These are phyloP conservation scores for Thereva nobilitata DNA, from an alignment of 2,888 invertebrate genomes.

Conservation along the genomic window DNA sequence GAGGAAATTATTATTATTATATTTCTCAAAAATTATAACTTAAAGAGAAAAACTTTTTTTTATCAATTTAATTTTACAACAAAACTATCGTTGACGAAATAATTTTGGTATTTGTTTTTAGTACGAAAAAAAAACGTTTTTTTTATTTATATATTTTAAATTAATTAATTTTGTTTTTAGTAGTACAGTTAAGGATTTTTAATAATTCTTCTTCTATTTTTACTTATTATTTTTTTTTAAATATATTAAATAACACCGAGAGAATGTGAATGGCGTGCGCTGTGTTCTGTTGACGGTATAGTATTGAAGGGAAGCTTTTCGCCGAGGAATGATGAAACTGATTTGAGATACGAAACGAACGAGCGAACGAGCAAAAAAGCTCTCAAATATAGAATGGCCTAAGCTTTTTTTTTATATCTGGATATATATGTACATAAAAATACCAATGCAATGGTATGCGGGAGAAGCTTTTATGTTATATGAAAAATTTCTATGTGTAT, in stretches of 20 bases:
- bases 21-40: no score
- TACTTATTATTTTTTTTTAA: constrained; percentile 9
- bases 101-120: background rate
- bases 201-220: constrained; percentile 16
- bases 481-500: no score
- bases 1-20: no score
- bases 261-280: constrained; percentile 47
- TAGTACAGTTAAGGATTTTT: constrained; percentile 9
- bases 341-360: background rate
- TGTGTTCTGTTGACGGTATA: constrained; percentile 47
- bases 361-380: background rate
- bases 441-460: no score
- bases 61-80: no score
- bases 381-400: no score
- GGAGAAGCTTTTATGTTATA: no score
- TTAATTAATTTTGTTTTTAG: background rate
- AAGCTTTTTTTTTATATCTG: no score
- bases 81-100: no score
- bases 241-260: constrained; percentile 43
- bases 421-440: no score
- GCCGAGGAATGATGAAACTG: background rate
- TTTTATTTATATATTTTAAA: constrained; percentile 7
- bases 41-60: no score
- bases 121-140: constrained; percentile 34
- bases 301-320: constrained; percentile 43